Base-by-base conservation (phyloP, 2,888 invertebrate species). In the Disparrhopalites patrizii region DNA sequence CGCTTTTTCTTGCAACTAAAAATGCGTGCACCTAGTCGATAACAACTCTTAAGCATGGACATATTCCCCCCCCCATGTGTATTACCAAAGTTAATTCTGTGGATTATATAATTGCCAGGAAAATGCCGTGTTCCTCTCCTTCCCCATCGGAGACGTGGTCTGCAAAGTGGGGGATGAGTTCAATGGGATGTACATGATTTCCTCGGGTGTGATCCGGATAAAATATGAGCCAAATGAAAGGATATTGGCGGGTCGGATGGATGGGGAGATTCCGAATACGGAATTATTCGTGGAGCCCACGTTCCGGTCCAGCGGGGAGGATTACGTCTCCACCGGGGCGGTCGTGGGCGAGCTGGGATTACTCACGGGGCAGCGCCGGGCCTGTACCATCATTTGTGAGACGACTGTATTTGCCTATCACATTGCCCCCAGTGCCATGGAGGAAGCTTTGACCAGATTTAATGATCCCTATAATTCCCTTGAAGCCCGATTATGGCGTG, bases 401-500 rank as follows among this genome's bases (percentile, higher is more conserved):
- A 83, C 85, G 0, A 81, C 83, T 0, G 83, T 84, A 0, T 84
- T 85, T 75, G 81, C 79, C 0, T 72, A 68, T 50, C 68, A 70
- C 33, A 70, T 74, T 40, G 65, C 74, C 1, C n/a, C 50, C 52
- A 51, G 47, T n/a, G 69, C 52, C 3, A 70, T 80, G 75, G 72
- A 76, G 25, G 66, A 76, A 31, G 79, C 79, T 3, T 68, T 79
- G 36, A 69, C 72, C 2, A 72, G 72, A 55, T 79, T 78, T 66
- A 67, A 63, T 78, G n/a, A 84, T 80, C 75, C 79, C 79, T 65
- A 82, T 4, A 78, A 76, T 56, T 83, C 84, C 0, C 76, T 85
- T 13, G 83, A 84, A 77, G 80, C 83, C n/a, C 78, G 84, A 3
- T 82, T 86, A 80, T 86, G 86, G 86, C 81, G 83, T 0, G 82